Conservation (phyloP, 2,797 vertebrate genomes). For the Triplophysa yarkandensis region DNA sequence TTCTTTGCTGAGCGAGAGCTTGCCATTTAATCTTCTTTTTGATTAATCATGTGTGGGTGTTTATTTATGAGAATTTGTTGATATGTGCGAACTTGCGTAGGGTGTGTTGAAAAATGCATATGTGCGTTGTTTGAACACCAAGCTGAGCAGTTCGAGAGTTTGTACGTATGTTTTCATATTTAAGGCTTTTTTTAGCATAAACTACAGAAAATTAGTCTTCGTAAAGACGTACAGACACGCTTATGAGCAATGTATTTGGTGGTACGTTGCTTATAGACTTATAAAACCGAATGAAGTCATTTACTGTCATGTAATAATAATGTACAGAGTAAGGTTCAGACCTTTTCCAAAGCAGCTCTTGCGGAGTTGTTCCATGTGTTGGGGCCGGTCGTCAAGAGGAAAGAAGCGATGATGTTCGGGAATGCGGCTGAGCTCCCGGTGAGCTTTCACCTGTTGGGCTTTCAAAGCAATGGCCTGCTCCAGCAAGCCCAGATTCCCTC, state of each 20-base stretch:
- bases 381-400: conserved; percentile 81
- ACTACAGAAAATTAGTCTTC: not conserved
- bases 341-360: conserved; percentile 94
- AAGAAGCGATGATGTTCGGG: conserved; percentile 77
- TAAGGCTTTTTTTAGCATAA: too few relatives aligned
- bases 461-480: conserved; percentile 97
- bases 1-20: conserved; percentile 45
- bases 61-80: conserved; percentile 52
- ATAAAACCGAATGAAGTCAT: too few relatives aligned
- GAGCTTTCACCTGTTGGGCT: conserved; percentile 89
- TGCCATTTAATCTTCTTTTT: conserved; percentile 50
- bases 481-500: conserved; percentile 94
- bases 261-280: too few relatives aligned
- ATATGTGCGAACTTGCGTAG: conserved; percentile 22
- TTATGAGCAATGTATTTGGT: too few relatives aligned
- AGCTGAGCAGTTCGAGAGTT: not conserved
- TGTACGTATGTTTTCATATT: not conserved
- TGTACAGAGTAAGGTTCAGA: conserved; percentile 51
- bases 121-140: conserved; percentile 6
- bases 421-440: conserved; percentile 72
- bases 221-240: too few relatives aligned
- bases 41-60: conserved; percentile 56
- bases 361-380: conserved; percentile 84
- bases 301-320: not conserved
- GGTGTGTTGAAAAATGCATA: conserved; percentile 35